Evolutionary conservation across 2,797 vertebrate species (phyloP).

Genomic region (Melanotaenia nigrans): DNA sequence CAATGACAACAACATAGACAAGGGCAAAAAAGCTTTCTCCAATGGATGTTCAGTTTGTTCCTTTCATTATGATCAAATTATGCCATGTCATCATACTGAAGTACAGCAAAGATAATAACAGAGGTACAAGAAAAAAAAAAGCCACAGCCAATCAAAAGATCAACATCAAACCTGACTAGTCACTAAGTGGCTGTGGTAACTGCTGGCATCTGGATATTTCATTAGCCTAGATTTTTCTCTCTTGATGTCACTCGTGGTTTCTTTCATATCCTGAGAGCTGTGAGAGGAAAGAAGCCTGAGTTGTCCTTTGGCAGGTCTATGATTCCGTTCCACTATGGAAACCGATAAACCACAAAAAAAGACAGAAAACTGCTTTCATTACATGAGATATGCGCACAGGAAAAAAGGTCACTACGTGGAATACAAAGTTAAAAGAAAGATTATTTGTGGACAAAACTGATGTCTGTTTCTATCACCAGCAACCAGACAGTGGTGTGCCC

Average conservation of each 20-base stretch:
- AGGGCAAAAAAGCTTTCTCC: slow-evolving; percentile 40
- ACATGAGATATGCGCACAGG: slow-evolving; percentile 22
- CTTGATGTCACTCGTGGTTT: slow-evolving; percentile 74
- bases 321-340: slow-evolving; percentile 22
- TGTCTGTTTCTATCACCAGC: slow-evolving; percentile 59
- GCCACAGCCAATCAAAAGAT: slow-evolving; percentile 30
- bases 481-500: slow-evolving; percentile 59
- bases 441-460: slow-evolving; percentile 39
- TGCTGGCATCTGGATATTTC: slow-evolving; percentile 76
- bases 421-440: slow-evolving; percentile 34
- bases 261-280: slow-evolving; percentile 71
- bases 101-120: slow-evolving; percentile 12
- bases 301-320: slow-evolving; percentile 29
- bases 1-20: slow-evolving; percentile 70
- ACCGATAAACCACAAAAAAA: slow-evolving; percentile 39
- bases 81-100: slow-evolving; percentile 12
- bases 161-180: slow-evolving; percentile 57
- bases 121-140: slow-evolving; percentile 23
- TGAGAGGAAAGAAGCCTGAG: slow-evolving; percentile 44
- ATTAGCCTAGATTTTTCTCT: slow-evolving; percentile 71
- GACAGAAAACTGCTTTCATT: slow-evolving; percentile 33
- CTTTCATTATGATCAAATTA: slow-evolving; percentile 29
- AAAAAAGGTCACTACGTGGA: slow-evolving; percentile 32
- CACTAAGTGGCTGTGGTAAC: slow-evolving; percentile 57
- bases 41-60: slow-evolving; percentile 20